Conservation (phyloP, 2,797 vertebrate genomes). For the Coendou prehensilis region DNA sequence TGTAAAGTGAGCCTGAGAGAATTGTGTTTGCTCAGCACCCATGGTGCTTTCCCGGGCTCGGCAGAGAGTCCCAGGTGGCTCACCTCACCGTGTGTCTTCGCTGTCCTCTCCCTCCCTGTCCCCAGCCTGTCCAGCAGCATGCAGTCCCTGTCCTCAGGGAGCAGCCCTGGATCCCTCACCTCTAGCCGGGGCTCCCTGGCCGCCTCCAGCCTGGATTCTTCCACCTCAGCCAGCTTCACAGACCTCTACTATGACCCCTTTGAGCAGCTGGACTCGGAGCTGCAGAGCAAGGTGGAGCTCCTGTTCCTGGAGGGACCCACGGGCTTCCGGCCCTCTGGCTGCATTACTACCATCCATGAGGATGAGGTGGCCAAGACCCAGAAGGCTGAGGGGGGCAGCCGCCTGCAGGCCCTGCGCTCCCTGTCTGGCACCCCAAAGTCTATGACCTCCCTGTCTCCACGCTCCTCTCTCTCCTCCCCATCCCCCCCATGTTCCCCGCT, state of each 20-base stretch:
- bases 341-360: slow-evolving; percentile 98
- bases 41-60: slow-evolving; percentile 53
- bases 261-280: slow-evolving; percentile 94
- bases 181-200: slow-evolving; percentile 96
- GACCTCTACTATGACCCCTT: slow-evolving; percentile 95
- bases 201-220: slow-evolving; percentile 95
- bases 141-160: slow-evolving; percentile 98
- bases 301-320: slow-evolving; percentile 93
- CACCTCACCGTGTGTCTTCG: slow-evolving; percentile 53
- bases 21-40: rapidly evolving
- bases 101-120: not conserved
- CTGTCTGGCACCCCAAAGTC: slow-evolving; percentile 95
- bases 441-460: slow-evolving; percentile 95
- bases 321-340: slow-evolving; percentile 94
- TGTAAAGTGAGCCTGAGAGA: not conserved
- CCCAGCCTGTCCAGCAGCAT: slow-evolving; percentile 96
- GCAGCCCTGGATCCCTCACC: slow-evolving; percentile 96
- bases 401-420: slow-evolving; percentile 92
- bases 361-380: slow-evolving; percentile 93
- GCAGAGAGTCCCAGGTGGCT: not conserved
- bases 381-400: slow-evolving; percentile 85
- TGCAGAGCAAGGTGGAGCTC: slow-evolving; percentile 95
- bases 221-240: slow-evolving; percentile 96
- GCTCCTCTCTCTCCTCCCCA: slow-evolving; percentile 97
- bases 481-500: slow-evolving; percentile 98